Evolutionary conservation across 2,888 invertebrate genomes (phyloP).

Genomic region (Agonopterix subpropinquella): DNA sequence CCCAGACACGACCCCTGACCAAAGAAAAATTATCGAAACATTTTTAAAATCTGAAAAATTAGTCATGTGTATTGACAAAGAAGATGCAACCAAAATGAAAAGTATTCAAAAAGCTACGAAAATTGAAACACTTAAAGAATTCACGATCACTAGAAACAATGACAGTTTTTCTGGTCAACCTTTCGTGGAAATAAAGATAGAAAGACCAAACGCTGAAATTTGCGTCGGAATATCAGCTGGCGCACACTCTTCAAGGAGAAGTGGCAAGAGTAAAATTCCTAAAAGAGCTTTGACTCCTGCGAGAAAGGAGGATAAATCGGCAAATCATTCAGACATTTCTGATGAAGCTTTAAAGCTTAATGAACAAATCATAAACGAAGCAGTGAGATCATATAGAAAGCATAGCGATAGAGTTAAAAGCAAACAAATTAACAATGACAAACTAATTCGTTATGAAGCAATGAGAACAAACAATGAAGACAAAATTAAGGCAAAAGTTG

Average conservation of each 20-base stretch:
- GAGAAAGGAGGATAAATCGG: neutral
- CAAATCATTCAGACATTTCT: neutral
- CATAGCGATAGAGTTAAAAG: neutral
- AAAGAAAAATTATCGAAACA: too few relatives aligned
- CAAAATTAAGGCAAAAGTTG: neutral
- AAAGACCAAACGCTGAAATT: conserved; percentile 24
- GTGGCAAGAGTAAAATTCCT: conserved; percentile 33
- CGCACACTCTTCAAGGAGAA: neutral
- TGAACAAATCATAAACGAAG: neutral
- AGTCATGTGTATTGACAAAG: neutral
- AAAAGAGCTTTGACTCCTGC: conserved; percentile 17
- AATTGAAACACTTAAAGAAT: neutral
- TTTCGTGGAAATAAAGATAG: conserved; percentile 34
- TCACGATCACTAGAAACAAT: conserved; percentile 6
- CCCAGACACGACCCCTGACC: too few relatives aligned
- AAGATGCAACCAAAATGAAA: neutral
- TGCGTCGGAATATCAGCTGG: conserved; percentile 17
- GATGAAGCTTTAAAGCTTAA: neutral
- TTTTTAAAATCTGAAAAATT: too few relatives aligned
- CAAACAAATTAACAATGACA: too few relatives aligned
- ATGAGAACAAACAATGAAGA: too few relatives aligned
- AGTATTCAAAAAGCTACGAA: neutral
- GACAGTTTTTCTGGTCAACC: conserved; percentile 13
- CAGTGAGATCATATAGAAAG: neutral
- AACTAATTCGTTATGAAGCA: too few relatives aligned